These are phyloP conservation scores for Procavia capensis DNA, from an alignment of 2,113 vertebrate species.

Conservation along the genomic window DNA sequence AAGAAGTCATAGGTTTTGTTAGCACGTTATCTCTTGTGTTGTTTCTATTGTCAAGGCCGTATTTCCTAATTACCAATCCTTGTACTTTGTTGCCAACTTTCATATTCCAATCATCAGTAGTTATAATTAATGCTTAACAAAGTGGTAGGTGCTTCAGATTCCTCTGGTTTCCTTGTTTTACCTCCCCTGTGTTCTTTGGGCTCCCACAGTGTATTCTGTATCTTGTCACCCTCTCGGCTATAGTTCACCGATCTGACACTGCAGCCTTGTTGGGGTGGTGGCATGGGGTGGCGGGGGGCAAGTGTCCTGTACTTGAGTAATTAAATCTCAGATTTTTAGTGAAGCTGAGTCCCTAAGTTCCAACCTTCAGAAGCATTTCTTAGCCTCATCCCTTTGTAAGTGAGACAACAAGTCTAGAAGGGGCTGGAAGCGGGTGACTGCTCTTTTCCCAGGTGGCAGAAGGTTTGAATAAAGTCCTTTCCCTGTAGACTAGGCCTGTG, in stretches of 20 bases:
- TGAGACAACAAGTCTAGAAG: neutral
- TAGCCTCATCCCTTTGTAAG: neutral
- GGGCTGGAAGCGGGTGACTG: neutral
- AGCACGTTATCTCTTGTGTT: too few species aligned
- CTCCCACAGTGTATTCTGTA: neutral
- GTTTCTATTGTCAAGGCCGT: too few species aligned
- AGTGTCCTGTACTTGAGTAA: neutral
- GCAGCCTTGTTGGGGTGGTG: fast-evolving
- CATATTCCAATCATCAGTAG: too few species aligned
- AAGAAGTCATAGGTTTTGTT: too few species aligned
- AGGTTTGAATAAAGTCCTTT: too few species aligned
- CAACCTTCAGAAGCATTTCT: neutral
- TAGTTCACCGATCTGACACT: neutral
- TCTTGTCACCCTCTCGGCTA: neutral
- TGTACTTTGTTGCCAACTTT: too few species aligned
- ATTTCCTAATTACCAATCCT: too few species aligned
- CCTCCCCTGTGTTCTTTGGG: neutral
- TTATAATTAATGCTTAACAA: too few species aligned
- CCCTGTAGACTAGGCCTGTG: too few species aligned
- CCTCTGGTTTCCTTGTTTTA: neutral
- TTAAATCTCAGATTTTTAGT: neutral
- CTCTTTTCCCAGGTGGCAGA: neutral
- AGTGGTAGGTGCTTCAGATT: too few species aligned
- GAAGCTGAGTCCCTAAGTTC: neutral
- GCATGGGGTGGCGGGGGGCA: neutral